These are phyloP conservation scores for Sebastiscus albofasciatus DNA, from an alignment of 2,797 vertebrate species.

Conservation along the genomic window DNA sequence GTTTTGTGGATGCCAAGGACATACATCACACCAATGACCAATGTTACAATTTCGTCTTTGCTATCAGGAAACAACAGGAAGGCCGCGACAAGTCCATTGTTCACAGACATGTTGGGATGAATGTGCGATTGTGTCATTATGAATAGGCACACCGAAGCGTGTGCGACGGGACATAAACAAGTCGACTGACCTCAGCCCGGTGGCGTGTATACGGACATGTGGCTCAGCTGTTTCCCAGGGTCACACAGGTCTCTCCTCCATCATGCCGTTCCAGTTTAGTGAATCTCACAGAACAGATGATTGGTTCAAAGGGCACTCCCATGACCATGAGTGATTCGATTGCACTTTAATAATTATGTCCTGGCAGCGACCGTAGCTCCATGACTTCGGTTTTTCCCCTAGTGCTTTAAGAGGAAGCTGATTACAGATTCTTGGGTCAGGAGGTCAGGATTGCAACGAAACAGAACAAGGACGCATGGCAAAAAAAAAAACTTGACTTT, in stretches of 20 bases:
- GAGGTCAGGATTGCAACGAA: not conserved
- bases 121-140: slow-evolving; percentile 24
- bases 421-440: not conserved
- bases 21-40: not conserved
- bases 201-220: not conserved
- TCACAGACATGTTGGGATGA: not conserved
- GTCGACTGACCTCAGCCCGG: not conserved
- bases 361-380: not conserved
- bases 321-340: slow-evolving; percentile 16
- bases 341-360: slow-evolving; percentile 6
- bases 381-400: slow-evolving; percentile 3
- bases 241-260: not conserved
- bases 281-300: not conserved
- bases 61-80: slow-evolving; percentile 45
- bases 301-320: slow-evolving; percentile 4
- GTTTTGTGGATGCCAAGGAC: not conserved
- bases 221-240: not conserved
- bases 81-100: slow-evolving; percentile 23
- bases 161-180: not conserved
- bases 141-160: not conserved
- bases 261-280: not conserved
- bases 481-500: not conserved
- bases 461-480: not conserved
- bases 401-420: not conserved
- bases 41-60: slow-evolving; percentile 1